Base-by-base conservation (phyloP, 1,140 invertebrate genomes). In the Drosophila aff. region DNA sequence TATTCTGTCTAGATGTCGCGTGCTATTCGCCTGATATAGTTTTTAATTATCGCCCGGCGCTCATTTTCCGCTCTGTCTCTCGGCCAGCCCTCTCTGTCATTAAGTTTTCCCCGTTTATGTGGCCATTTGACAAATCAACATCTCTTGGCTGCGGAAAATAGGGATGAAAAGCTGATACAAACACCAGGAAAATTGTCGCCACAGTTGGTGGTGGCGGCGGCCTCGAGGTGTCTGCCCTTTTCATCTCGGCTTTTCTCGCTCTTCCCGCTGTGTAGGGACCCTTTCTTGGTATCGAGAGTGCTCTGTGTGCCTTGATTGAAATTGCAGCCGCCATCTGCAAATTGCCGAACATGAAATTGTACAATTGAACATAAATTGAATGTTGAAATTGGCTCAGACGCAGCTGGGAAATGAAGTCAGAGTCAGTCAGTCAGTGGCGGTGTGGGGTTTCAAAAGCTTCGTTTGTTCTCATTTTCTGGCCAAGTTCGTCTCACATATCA, bases 81-180 rank as follows among this genome's bases (percentile, higher is more conserved):
- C 9, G 2, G 4, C 4, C 11, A 23, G 47, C 15, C 26, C 21
- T 21, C 60, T 43, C 41, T 46, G 13, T 28, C 74, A 85, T 81
- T 78, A 76, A 66, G 67, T 67, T 71, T 46, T 31, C 31, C 41
- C 62, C 47, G 62, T 68, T 84, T 69, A 69, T 69, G 60, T 49
- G 60, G 15, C 76, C 60, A 79, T 86, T 82, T 82, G 79, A 72
- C 69, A 82, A 79, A 68, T 69, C 79, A 82, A 62, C 82, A 49
- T 60, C 66, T 60, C 63, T 69, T 43, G 36, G 72, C 65, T 18
- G 16, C 11, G 50, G 50, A 1, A 36, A 53, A 36, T 21, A 33
- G 16, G 28, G 43, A 10, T 31, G 13, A 47, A 50, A 31, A 40
- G 23, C 46, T 15, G 23, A 44, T 57, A 43, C 23, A 28, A 40